Percentiles rank a stretch among this genome's conserved stretches.
Conservation (phyloP, 2,888 invertebrate species). For the Poecilus cupreus region DNA sequence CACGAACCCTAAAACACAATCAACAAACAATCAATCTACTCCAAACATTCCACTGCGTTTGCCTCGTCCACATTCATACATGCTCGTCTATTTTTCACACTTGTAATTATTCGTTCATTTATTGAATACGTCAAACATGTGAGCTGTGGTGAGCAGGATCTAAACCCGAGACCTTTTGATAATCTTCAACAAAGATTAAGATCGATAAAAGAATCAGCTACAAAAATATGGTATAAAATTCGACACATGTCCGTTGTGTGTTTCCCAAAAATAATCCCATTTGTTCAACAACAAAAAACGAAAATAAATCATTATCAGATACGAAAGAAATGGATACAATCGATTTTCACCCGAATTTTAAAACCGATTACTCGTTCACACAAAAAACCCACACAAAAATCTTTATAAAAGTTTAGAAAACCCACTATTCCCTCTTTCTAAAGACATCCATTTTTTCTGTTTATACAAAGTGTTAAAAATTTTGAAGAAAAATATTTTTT, state of each 20-base stretch:
- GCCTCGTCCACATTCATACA: too few species aligned
- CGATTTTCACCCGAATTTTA: background rate
- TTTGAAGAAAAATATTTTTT: slow-evolving; percentile 64
- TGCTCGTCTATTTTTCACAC: too few species aligned
- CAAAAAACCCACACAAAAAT: background rate
- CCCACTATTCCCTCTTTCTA: background rate
- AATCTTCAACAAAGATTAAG: background rate
- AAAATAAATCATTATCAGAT: background rate
- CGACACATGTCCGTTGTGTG: background rate
- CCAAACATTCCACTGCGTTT: too few species aligned
- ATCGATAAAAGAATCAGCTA: background rate
- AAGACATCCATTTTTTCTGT: slow-evolving; percentile 58
- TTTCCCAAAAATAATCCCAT: background rate
- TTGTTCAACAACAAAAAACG: background rate
- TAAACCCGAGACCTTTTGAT: too few species aligned
- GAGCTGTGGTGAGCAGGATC: too few species aligned
- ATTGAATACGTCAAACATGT: too few species aligned
- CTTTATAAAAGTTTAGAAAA: background rate
- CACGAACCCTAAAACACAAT: too few species aligned
- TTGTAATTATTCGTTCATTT: too few species aligned
- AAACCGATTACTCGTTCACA: background rate
- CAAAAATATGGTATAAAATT: background rate
- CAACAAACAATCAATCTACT: too few species aligned
- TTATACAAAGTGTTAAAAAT: slow-evolving; percentile 64
- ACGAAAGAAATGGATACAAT: background rate